Base-by-base conservation (phyloP, 1,140 invertebrate species). In the Aphaenogaster floridana region DNA sequence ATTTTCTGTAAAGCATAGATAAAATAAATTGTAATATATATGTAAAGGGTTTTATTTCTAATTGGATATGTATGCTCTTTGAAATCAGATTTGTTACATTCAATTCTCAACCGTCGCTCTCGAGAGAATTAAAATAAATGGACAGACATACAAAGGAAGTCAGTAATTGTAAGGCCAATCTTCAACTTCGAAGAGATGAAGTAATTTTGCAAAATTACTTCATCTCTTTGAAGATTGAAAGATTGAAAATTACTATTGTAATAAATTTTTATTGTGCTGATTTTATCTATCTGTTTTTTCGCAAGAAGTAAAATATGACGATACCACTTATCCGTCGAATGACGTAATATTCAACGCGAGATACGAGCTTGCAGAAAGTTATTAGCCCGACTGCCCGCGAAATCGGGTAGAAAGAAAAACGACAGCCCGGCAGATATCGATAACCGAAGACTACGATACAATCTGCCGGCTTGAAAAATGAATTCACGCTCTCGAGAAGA, bases 381-480 rank as follows among this genome's bases (percentile, higher is more conserved):
- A 83, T 72, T 83, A 83, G 28, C 21, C 11, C 21, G 66, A 59
- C 52, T 48, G 79, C 8, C 13, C 28, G 42, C 52, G 80, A 83
- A 72, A 83, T 59, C 68, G 66, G 13, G 6, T 68, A 36, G 15
- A 57, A 45, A 39, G 11, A 57, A 72, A 72, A 54, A 57, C 34
- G n/a, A 42, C 11, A 17, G 36, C 2, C 17, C 28, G 45, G 78
- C 17, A 69, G 17, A 83, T 68, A 45, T 83, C 68, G 52, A 81
- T 71, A 81, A 71, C 42, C 50, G 39, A 83, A 83, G 28, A 28
- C 66, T 59, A 34, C 21, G 50, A 72, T 83, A 83, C 79, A 72
- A 71, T 72, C 39, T 83, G 39, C 28, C 42, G 39, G 6, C 52
- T n/a, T 72, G 52, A 83, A 74, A 83, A 83, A 83, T 74, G 68